Percentiles rank a stretch among this genome's conserved stretches.
phyloP scores from a whole-genome alignment of 2,113 vertebrate species.

The Cebus imitator region DNA sequence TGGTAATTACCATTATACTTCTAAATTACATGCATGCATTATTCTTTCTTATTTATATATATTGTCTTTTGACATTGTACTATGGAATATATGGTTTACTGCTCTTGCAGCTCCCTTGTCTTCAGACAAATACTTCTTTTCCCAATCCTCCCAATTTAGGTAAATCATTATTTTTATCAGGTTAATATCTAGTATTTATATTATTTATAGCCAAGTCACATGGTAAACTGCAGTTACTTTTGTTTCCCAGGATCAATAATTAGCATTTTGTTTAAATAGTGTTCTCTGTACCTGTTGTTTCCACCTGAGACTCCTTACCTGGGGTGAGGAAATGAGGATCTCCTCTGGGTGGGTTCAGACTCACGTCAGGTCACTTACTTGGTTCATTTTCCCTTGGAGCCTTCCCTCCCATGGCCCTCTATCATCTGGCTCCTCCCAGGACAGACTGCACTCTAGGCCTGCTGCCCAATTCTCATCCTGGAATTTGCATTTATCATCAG shows the following conservation, averaged over 20 bases:
- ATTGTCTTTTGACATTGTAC: not conserved
- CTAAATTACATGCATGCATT: not conserved
- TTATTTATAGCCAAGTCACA: not conserved
- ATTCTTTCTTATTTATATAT: slow-evolving; percentile 24
- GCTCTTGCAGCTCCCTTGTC: not conserved
- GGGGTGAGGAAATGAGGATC: not conserved
- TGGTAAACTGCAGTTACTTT: not conserved
- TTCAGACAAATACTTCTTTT: not conserved
- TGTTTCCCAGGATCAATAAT: slow-evolving; percentile 17
- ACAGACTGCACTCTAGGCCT: not conserved
- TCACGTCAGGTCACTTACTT: not conserved
- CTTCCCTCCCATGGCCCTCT: not conserved
- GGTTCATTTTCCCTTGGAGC: not conserved
- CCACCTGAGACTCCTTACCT: not conserved
- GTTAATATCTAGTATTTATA: not conserved
- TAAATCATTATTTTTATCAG: slow-evolving; percentile 16
- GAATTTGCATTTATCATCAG: not conserved
- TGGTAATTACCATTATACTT: slow-evolving; percentile 14
- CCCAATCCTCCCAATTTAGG: not conserved
- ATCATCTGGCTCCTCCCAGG: not conserved
- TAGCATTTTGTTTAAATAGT: not conserved
- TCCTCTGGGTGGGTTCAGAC: not conserved
- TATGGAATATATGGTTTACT: not conserved
- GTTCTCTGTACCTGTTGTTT: not conserved
- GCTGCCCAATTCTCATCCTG: not conserved